phyloP scores from a whole-genome alignment of 1,140 invertebrate genomes.

The Samia ricini region DNA sequence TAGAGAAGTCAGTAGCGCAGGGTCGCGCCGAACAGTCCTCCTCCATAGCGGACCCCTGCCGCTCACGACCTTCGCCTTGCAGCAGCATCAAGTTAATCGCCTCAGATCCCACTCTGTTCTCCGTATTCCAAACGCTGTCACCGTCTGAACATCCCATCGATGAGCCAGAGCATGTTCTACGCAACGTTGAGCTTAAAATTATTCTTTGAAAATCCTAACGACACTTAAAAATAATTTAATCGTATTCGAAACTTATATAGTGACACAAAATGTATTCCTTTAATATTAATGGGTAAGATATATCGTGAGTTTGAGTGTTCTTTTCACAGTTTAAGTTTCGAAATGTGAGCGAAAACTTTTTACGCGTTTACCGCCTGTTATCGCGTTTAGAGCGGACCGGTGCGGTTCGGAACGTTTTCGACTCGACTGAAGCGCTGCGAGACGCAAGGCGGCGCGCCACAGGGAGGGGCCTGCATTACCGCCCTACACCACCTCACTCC shows the following conservation, averaged over 20 bases:
- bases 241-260: not conserved
- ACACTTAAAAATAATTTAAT: slow-evolving; percentile 1
- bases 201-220: not conserved
- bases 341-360: slow-evolving; percentile 63
- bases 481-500: slow-evolving; percentile 71
- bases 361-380: slow-evolving; percentile 49
- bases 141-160: slow-evolving; percentile 72
- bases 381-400: slow-evolving; percentile 45
- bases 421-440: slow-evolving; percentile 55
- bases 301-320: slow-evolving; percentile 24
- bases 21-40: slow-evolving; percentile 80
- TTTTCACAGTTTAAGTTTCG: slow-evolving; percentile 57
- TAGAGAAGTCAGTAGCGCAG: slow-evolving; percentile 92
- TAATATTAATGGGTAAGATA: slow-evolving; percentile 5
- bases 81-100: slow-evolving; percentile 72
- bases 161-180: slow-evolving; percentile 52
- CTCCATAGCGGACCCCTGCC: slow-evolving; percentile 67
- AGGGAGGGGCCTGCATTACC: slow-evolving; percentile 71
- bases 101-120: slow-evolving; percentile 47
- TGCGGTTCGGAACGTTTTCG: slow-evolving; percentile 57
- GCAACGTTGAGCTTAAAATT: slow-evolving; percentile 26
- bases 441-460: slow-evolving; percentile 43
- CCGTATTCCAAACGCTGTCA: slow-evolving; percentile 50
- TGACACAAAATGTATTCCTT: slow-evolving; percentile 1
- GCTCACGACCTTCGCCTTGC: slow-evolving; percentile 62